These are phyloP conservation scores for Lottia gigantea DNA, from an alignment of 2,888 invertebrate species.

Conservation along the genomic window DNA sequence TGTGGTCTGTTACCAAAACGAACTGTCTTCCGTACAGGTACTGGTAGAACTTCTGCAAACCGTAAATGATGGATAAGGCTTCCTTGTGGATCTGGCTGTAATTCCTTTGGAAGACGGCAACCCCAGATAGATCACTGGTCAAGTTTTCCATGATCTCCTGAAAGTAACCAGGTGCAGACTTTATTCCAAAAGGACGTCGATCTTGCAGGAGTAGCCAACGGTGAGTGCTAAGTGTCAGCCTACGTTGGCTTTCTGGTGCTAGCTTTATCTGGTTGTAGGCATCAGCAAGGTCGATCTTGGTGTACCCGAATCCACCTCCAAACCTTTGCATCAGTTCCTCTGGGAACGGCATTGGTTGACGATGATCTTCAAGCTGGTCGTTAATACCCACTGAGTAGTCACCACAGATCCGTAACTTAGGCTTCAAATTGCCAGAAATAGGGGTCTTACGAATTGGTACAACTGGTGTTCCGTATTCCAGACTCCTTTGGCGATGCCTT, in stretches of 20 bases:
- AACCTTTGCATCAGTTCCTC: neutral
- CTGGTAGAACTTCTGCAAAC: conserved; percentile 35
- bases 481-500: conserved; percentile 15
- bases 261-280: neutral
- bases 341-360: neutral
- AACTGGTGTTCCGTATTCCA: conserved; percentile 16
- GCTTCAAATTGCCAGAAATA: too few species aligned
- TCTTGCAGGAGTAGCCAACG: too few species aligned
- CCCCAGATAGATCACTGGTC: too few species aligned
- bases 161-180: too few species aligned
- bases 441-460: conserved; percentile 6
- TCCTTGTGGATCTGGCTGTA: conserved; percentile 35
- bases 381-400: neutral
- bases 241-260: too few species aligned
- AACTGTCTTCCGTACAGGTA: conserved; percentile 37
- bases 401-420: neutral
- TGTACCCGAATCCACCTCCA: conserved; percentile 9
- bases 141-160: too few species aligned
- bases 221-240: too few species aligned
- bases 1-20: conserved; percentile 62
- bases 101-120: conserved; percentile 16
- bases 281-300: conserved; percentile 9
- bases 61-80: conserved; percentile 31
- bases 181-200: too few species aligned
- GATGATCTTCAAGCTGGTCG: neutral